Evolutionary conservation across 2,113 vertebrate genomes (phyloP).

Genomic region (Nematolebias whitei): DNA sequence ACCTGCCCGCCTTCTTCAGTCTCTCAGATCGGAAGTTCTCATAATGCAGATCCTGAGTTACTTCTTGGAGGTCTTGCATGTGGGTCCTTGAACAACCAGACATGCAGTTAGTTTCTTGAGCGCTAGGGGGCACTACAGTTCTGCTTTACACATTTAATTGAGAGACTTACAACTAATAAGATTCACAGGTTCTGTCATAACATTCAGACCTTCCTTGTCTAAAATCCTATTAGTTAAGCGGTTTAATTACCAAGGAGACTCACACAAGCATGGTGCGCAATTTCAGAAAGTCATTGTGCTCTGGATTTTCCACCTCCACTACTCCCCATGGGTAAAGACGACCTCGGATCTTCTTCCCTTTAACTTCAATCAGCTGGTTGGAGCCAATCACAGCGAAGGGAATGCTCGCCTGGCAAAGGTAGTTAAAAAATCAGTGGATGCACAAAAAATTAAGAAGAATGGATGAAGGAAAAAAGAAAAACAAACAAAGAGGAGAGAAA

Average conservation of each 20-base stretch:
- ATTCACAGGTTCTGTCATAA: neutral
- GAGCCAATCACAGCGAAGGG: slow-evolving; percentile 89
- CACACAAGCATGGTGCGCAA: slow-evolving; percentile 88
- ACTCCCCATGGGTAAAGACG: slow-evolving; percentile 88
- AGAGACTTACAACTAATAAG: neutral
- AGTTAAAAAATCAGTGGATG: slow-evolving; percentile 20
- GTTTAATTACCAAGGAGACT: slow-evolving; percentile 66
- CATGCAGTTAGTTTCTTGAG: slow-evolving; percentile 16
- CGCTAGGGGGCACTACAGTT: slow-evolving; percentile 59
- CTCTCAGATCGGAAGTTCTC: slow-evolving; percentile 93
- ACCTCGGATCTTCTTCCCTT: slow-evolving; percentile 90
- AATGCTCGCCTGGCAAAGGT: slow-evolving; percentile 82
- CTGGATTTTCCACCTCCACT: slow-evolving; percentile 89
- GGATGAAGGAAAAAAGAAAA: slow-evolving; percentile 1
- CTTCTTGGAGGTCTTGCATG: slow-evolving; percentile 92
- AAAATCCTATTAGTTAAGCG: neutral
- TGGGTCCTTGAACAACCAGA: slow-evolving; percentile 79
- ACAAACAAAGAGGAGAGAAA: slow-evolving; percentile 8
- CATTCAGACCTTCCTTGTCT: slow-evolving; percentile 6
- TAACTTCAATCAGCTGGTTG: slow-evolving; percentile 91
- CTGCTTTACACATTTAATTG: neutral
- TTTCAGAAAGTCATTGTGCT: slow-evolving; percentile 93
- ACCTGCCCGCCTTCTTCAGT: slow-evolving; percentile 88
- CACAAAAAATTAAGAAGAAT: slow-evolving; percentile 3
- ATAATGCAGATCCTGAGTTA: slow-evolving; percentile 90